Conservation (phyloP, 2,888 invertebrate species). For the Amphipyra berbera region DNA sequence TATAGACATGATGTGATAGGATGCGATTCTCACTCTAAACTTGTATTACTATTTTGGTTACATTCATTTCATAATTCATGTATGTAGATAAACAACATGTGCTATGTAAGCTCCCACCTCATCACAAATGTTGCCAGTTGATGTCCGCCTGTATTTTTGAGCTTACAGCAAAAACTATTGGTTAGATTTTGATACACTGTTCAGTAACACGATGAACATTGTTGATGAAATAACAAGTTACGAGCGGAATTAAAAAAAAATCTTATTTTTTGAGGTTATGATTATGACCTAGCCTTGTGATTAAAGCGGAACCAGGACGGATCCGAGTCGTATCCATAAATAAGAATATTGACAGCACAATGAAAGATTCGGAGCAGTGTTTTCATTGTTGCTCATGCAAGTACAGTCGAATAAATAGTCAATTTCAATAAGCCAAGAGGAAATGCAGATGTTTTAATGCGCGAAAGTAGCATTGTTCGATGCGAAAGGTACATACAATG, state of each 20-base stretch:
- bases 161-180: too few relatives aligned
- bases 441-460: slow-evolving; percentile 44
- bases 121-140: too few relatives aligned
- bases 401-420: slow-evolving; percentile 15
- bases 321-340: slow-evolving; percentile 23
- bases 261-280: too few relatives aligned
- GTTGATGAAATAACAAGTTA: too few relatives aligned
- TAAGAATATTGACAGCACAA: slow-evolving; percentile 41
- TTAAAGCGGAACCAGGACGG: background rate
- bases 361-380: slow-evolving; percentile 26
- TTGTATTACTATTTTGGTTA: slow-evolving; percentile 19
- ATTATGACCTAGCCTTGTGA: too few relatives aligned
- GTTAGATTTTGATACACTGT: too few relatives aligned
- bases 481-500: slow-evolving; percentile 8
- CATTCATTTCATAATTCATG: background rate
- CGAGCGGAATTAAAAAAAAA: too few relatives aligned
- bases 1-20: too few relatives aligned
- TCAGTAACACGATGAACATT: too few relatives aligned
- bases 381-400: slow-evolving; percentile 27
- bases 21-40: slow-evolving; percentile 4
- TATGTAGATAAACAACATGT: too few relatives aligned
- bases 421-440: slow-evolving; percentile 40
- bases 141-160: too few relatives aligned
- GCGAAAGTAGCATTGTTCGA: slow-evolving; percentile 35
- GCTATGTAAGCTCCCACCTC: too few relatives aligned